phyloP scores from a whole-genome alignment of 2,113 vertebrate species.

The Myxocyprinus asiaticus region DNA sequence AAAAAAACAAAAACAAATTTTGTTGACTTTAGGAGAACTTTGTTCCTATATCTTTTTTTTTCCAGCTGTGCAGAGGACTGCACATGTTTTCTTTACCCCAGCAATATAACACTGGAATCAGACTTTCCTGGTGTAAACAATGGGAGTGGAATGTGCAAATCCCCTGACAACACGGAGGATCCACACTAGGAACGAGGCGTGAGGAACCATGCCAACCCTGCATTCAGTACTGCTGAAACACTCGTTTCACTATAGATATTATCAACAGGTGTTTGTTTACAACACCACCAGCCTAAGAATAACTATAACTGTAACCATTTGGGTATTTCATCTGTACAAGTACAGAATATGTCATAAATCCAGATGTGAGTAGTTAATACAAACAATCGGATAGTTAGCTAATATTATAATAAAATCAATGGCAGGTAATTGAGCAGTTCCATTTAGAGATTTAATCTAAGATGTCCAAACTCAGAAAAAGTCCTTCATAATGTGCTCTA shows the following conservation, averaged over 20 bases:
- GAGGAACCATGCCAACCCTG: conserved; percentile 20
- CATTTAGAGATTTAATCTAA: not conserved
- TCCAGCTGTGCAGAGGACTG: conserved; percentile 10
- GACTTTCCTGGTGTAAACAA: conserved; percentile 59
- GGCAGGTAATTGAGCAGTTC: not conserved
- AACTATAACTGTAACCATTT: not conserved
- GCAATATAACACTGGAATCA: conserved; percentile 43
- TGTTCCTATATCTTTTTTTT: conserved; percentile 1
- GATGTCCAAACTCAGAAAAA: not conserved
- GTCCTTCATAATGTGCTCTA: not conserved
- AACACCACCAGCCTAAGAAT: not conserved
- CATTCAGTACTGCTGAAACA: conserved; percentile 5
- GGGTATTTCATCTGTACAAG: not conserved
- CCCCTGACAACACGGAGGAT: conserved; percentile 49
- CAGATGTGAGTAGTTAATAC: not conserved
- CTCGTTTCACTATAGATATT: not conserved
- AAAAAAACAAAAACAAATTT: too few species aligned
- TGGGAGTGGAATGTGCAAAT: conserved; percentile 59
- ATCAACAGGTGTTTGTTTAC: conserved; percentile 29
- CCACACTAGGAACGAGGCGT: conserved; percentile 6
- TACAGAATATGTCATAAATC: not conserved
- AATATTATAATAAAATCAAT: too few species aligned
- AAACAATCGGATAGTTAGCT: not conserved
- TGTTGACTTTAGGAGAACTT: conserved; percentile 11
- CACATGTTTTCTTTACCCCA: not conserved